Evolutionary conservation across 2,797 vertebrate species (phyloP), one percentile per base, ranked within the genome.

Genomic region (Distichodus sexfasciatus): DNA sequence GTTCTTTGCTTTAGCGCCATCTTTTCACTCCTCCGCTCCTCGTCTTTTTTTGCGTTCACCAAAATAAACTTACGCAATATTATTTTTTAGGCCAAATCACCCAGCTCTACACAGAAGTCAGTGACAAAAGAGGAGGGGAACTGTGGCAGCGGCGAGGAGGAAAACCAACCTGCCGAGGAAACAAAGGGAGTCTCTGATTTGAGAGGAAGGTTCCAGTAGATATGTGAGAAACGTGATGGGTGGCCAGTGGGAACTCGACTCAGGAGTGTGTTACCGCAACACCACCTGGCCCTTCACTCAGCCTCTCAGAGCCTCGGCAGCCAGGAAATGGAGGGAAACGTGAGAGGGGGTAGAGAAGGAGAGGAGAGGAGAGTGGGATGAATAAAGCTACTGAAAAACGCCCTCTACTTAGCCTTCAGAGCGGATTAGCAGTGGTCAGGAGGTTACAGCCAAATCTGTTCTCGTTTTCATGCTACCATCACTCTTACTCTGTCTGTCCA

Each of bases 371-470:
- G 53, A 51, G 46, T 67, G 24, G 46, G 59, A 71, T 77, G 74
- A 78, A 77, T 72, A 81, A 76, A 59, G 50, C 21, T 14, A 48
- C 50, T 77, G 40, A 77, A 60, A 75, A 60, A 69, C 24, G 60
- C 46, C 72, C 54, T 72, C 65, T 11, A 61, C 38, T 65, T 40
- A 6, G 35, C 44, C 46, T 51, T 60, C 71, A 64, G 70, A 74
- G 66, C 69, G 68, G 73, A 78, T 77, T 79, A 78, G 59, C 47
- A 6, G 43, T 48, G 47, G 72, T 43, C 24, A 48, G 28, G 36
- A 67, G 61, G 53, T 70, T 67, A 35, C 31, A 35, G 31, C 46
- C 44, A 63, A 53, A 64, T 55, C 62, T 21, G 26, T 36, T 72
- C 60, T 50, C 26, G 38, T 44, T 59, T 31, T 65, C 19, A 31